Base-by-base conservation (phyloP, 2,797 vertebrate species). In the Gymnopithys bicolor region DNA sequence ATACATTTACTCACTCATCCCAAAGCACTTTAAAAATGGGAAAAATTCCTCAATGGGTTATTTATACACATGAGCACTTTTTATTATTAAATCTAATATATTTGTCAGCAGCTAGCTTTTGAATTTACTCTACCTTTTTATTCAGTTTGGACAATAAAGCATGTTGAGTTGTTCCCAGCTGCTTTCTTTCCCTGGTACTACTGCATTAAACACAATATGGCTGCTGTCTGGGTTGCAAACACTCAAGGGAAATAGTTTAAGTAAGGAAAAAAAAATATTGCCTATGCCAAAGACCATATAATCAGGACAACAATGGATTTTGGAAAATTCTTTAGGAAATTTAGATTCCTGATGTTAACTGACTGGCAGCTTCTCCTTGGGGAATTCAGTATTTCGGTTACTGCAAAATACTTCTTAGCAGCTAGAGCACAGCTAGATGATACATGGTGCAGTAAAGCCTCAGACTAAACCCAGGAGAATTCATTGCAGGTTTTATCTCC, bases 151-250 rank as follows among this genome's bases (percentile, higher is more conserved):
- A 83, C 81, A 87, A 90, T 95, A 90, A 95, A 95, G 76, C 12
- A 0, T 56, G 81, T 70, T 79, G 70, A 84, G 91, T 63, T 86
- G 71, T 80, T 95, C 90, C 86, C 81, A 97, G 86, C 88, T 48
- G 9, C 59, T 77, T 93, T 92, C 71, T 80, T 83, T 95, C 75
- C 41, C 75, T 67, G 64, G 92, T 96, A 95, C 92, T 95, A 92
- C 95, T 82, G 90, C 92, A 80, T 95, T 95, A 93, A 96, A 67
- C 88, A 94, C 92, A 89, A 80, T 74, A 89, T 87, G 81, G 69
- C 63, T 94, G 64, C 82, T 92, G 76, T 92, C 86, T 96, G 71
- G 68, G 68, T 53, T 93, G 92, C 86, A 89, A 84, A 85, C 68
- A 83, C 88, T 68, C 88, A 30, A 59, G 93, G 88, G 93, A 94